Percentiles rank a stretch among this genome's conserved stretches.
phyloP scores from a whole-genome alignment of 2,888 invertebrate genomes.

The Drosophila robusta region DNA sequence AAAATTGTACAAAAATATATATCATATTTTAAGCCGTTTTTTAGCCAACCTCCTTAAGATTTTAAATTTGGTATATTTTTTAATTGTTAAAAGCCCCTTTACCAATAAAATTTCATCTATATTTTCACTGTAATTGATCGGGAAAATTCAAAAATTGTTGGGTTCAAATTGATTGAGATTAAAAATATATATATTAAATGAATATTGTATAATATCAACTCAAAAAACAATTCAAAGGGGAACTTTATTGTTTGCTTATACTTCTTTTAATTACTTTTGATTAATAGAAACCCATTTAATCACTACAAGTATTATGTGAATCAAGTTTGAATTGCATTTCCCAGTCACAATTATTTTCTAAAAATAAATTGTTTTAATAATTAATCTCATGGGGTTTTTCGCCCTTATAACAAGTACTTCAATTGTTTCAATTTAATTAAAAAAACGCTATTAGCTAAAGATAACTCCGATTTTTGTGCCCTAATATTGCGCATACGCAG shows the following conservation, averaged over 20 bases:
- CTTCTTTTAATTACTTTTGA: neutral
- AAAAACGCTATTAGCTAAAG: no score
- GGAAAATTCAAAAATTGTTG: neutral
- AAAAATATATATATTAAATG: neutral
- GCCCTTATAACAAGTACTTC: neutral
- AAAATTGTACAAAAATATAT: no score
- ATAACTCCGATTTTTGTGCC: neutral
- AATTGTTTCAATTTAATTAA: conserved; percentile 6
- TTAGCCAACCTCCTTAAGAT: no score
- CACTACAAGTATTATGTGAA: neutral
- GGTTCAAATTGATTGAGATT: neutral
- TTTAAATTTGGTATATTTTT: no score
- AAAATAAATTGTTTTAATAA: conserved; percentile 4
- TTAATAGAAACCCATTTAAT: neutral
- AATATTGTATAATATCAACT: neutral
- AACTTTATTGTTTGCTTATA: neutral
- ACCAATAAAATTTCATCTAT: no score
- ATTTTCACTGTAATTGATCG: no score
- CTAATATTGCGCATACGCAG: conserved; percentile 29
- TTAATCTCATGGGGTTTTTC: neutral
- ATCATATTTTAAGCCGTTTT: no score
- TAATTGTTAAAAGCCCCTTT: no score
- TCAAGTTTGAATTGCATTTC: neutral
- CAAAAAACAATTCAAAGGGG: neutral
- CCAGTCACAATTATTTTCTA: neutral